Evolutionary conservation across 2,888 invertebrate genomes (phyloP), one percentile per base, ranked within the genome.

Genomic region (Biston betularia): DNA sequence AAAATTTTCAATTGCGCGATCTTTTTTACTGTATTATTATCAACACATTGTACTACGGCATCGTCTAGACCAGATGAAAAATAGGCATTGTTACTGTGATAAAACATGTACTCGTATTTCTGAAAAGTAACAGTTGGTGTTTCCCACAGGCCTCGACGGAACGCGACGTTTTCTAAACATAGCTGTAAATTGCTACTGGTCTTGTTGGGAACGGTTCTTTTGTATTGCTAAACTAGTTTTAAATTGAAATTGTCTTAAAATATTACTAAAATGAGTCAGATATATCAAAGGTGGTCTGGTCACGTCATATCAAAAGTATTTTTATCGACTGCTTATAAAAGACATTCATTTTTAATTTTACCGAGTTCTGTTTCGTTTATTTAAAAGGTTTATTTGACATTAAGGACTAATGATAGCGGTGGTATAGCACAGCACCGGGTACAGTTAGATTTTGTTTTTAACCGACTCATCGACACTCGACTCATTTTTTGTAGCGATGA

Each of bases 11-110:
- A 24, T 24, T 24, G 24, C 3, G 24, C 15, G 15, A 12, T 57
- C 8, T 48, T 5, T 38, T 38, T 48, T 38, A n/a, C 38, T 42
- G 8, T 40, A 2, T 40, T 45, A 45, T 72, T 66, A 73, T 68
- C 62, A 64, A 70, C 71, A 70, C 68, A 62, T 15, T 73, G 72
- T 73, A 73, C 76, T 73, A 73, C 76, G 73, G 75, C 77, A 76
- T 74, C 75, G 85, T 86, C 87, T 86, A 87, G 84, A 84, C 86
- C 73, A 66, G 68, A 79, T 75, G 77, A 83, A 76, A 79, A 78
- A 79, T 80, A 72, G 46, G 45, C 44, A 54, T 54, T 63, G 55
- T 71, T 80, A 75, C 35, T 58, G 66, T 65, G 67, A 69, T 73
- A 70, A 71, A 73, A 73, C 68, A 71, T 70, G 65, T 71, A 69